Conservation (phyloP, 2,888 invertebrate species). For the Pristionchus japonicus region DNA sequence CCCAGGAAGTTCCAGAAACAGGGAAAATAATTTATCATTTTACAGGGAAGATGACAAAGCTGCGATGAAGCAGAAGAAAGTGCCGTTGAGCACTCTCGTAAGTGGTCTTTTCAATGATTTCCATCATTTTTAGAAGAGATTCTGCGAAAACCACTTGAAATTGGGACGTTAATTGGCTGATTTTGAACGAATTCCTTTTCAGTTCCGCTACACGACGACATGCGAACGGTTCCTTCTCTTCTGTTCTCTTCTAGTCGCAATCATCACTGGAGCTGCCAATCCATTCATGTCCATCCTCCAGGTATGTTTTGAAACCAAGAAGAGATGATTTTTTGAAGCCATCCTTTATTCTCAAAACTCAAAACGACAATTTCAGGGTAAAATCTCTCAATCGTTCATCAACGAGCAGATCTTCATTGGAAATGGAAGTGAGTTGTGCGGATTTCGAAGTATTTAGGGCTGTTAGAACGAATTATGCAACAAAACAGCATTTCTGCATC, state of each 20-base stretch:
- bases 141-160: too few relatives aligned
- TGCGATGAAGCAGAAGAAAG: conserved; percentile 33
- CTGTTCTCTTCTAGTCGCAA: conserved; percentile 55
- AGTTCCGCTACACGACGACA: conserved; percentile 64
- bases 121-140: not conserved
- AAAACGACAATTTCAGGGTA: conserved; percentile 50
- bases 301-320: not conserved
- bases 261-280: conserved; percentile 62
- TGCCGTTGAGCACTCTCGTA: conserved; percentile 4
- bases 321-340: not conserved
- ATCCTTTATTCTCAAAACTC: not conserved
- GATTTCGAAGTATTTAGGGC: not conserved
- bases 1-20: not conserved
- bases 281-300: conserved; percentile 66
- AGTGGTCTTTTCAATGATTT: not conserved
- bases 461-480: not conserved
- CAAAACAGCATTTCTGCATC: not conserved
- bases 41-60: conserved; percentile 30
- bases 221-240: conserved; percentile 59
- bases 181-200: conserved; percentile 48
- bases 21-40: not conserved
- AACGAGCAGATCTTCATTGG: conserved; percentile 51
- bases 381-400: conserved; percentile 59
- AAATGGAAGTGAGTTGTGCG: not conserved
- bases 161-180: too few relatives aligned